Conservation (phyloP, 2,888 invertebrate species). For the Reticulitermes lucifugus region DNA sequence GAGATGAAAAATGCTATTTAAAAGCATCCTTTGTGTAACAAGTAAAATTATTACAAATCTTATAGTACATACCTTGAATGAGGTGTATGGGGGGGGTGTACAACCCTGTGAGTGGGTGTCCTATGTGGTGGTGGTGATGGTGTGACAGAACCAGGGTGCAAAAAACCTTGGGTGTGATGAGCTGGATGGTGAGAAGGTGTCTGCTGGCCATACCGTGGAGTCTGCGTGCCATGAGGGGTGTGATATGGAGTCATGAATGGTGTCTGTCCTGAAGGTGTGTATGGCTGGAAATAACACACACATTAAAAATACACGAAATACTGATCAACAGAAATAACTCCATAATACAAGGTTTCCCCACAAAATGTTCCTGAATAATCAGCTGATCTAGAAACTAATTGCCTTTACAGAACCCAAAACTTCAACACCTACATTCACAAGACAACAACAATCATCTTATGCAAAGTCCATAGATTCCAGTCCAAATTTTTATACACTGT, state of each 20-base stretch:
- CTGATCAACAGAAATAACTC: no score
- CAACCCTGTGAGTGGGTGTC: constrained; percentile 63
- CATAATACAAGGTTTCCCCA: no score
- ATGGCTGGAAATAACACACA: constrained; percentile 67
- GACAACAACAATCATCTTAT: no score
- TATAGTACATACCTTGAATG: constrained; percentile 43
- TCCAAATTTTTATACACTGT: no score
- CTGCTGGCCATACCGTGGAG: constrained; percentile 73
- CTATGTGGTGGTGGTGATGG: constrained; percentile 59
- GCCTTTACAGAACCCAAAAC: no score
- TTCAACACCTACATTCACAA: no score
- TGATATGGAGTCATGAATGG: constrained; percentile 94
- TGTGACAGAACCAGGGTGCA: constrained; percentile 69
- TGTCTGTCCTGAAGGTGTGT: constrained; percentile 92
- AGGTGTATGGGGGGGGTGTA: constrained; percentile 62
- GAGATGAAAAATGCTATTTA: no score
- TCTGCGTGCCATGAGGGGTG: constrained; percentile 75
- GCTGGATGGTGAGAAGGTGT: constrained; percentile 63
- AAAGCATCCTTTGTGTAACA: no score
- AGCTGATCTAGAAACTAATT: no score
- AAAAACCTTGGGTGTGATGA: constrained; percentile 61
- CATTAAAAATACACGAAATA: constrained; percentile 36
- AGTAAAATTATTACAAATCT: no score
- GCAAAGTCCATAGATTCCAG: no score
- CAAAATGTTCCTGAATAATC: no score